phyloP scores from a whole-genome alignment of 2,113 vertebrate genomes.

The Phycodurus eques region DNA sequence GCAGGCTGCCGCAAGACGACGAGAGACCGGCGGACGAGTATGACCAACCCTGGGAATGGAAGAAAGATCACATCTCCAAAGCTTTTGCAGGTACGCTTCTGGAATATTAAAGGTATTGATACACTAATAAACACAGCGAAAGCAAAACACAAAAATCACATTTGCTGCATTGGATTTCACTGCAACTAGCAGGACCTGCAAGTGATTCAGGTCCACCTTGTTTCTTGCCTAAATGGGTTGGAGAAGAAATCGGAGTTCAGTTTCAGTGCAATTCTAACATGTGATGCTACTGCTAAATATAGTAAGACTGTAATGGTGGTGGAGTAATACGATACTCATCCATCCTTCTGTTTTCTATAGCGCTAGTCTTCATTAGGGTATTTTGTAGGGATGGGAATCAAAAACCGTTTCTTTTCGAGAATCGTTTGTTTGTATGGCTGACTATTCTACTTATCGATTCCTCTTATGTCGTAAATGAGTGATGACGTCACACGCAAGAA shows the following conservation, averaged over 20 bases:
- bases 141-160: not conserved
- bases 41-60: conserved; percentile 98
- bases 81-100: conserved; percentile 83
- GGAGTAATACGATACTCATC: not conserved
- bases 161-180: not conserved
- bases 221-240: not conserved
- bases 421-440: not conserved
- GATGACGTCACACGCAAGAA: no score
- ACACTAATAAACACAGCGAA: not conserved
- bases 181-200: not conserved
- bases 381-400: not conserved
- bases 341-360: not conserved
- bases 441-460: not conserved
- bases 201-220: not conserved
- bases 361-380: not conserved
- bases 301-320: not conserved
- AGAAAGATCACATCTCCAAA: conserved; percentile 86
- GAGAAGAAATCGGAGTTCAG: not conserved
- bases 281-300: not conserved
- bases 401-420: not conserved
- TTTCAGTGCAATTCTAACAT: not conserved
- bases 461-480: no score
- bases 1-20: conserved; percentile 91
- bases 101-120: not conserved
- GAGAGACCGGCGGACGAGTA: conserved; percentile 94